Evolutionary conservation across 2,888 invertebrate genomes (phyloP), one percentile per base, ranked within the genome.

Genomic region (Cheilosia variabilis): DNA sequence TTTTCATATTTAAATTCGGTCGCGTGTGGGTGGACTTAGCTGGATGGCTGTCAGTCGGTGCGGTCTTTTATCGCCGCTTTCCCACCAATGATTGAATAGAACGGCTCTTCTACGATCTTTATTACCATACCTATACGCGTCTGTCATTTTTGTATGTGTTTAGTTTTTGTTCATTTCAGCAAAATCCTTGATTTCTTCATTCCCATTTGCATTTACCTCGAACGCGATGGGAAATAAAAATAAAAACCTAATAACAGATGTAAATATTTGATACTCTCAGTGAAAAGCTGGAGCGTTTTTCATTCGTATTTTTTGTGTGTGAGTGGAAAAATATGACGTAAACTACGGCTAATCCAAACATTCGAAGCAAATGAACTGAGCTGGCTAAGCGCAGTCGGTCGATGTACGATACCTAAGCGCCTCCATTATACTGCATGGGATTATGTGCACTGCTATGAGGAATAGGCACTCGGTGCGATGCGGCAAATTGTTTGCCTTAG

Each of bases 361-460:
- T 68, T 68, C 68, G 57, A 55, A 68, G 68, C 83, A 83, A 83
- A 78, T 83, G 83, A 83, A 83, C 78, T 83, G 83, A 72, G 78
- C 66, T 73, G 78, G 72, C 78, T 83, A 66, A n/a, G 78, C 73
- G 47, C 15, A 15, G 43, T 37, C 41, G 63, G 62, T 50, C 60
- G 52, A 24, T 52, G 24, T 34, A 41, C 19, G 17, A 45, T 17
- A 4, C 19, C 66, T 62, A 73, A 78, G 78, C 83, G 78, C 78
- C 72, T 63, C 55, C 10, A 27, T 52, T 1, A 3, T 9, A 17
- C 5, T 60, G 73, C 50, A 77, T 37, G 52, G 58, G 71, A 63
- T 50, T 69, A 43, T 43, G 15, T 47, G 37, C 17, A 9, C n/a
- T 52, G 65, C 66, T 57, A 10, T 41, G 37, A 47, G 52, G 52